Evolutionary conservation across 2,113 vertebrate species (phyloP).

Genomic region (Dromiciops gliroides): DNA sequence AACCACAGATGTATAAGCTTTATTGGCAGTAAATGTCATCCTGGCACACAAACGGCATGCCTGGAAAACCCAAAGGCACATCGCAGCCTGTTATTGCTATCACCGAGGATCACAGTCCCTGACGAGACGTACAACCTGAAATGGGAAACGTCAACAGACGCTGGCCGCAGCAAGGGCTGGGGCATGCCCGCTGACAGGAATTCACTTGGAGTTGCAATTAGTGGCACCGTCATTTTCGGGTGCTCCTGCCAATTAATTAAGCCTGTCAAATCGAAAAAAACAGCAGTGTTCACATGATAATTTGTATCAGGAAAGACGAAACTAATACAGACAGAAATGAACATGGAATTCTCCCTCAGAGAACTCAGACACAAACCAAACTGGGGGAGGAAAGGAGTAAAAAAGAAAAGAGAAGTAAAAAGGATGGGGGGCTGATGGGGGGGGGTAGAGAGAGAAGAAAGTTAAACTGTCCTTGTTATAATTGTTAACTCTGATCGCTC

Average conservation of each 20-base stretch:
- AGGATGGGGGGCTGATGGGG: background rate
- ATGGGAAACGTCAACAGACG: conserved; percentile 77
- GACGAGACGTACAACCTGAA: conserved; percentile 74
- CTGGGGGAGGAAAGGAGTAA: background rate
- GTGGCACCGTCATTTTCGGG: conserved; percentile 90
- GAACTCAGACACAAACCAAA: conserved; percentile 45
- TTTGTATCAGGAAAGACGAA: conserved; percentile 89
- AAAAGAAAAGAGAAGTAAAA: conserved; percentile 29
- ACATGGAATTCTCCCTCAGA: conserved; percentile 78
- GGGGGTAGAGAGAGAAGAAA: conserved; percentile 75
- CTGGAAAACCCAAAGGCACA: conserved; percentile 71
- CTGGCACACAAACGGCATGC: conserved; percentile 1
- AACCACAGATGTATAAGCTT: conserved; percentile 76
- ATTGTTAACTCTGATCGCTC: conserved; percentile 85
- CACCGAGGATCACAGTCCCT: conserved; percentile 69
- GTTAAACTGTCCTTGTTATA: conserved; percentile 88
- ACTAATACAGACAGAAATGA: conserved; percentile 67
- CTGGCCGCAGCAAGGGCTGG: conserved; percentile 62
- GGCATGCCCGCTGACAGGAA: conserved; percentile 86
- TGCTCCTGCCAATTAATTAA: conserved; percentile 93
- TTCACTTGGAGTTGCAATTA: conserved; percentile 92
- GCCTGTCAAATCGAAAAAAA: conserved; percentile 88
- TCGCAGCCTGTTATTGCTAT: conserved; percentile 50
- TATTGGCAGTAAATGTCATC: conserved; percentile 80
- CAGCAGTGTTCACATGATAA: conserved; percentile 88